Base-by-base conservation (phyloP, 2,888 invertebrate genomes). In the Pelosia muscerda region DNA sequence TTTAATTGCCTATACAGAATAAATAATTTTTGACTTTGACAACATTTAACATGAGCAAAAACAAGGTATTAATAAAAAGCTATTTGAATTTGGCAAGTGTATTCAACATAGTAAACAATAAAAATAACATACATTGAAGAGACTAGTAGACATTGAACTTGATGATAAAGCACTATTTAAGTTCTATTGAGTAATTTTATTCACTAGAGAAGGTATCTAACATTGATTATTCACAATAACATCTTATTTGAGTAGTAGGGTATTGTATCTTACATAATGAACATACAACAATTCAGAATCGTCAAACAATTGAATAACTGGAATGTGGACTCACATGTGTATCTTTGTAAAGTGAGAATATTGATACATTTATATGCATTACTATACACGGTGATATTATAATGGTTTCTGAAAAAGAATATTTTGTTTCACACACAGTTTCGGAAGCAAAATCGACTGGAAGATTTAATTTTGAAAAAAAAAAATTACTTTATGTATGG, bases 91-190 rank as follows among this genome's bases (percentile, higher is more conserved):
- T 49, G 1, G 42, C 22, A 42, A n/a, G 62, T 3, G 25, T 49
- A 49, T 66, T 56, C 56, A 65, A 42, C 56, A 15, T 56, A 31
- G 13, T 56, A 13, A 2, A 28, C 49, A 26, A 38, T 25, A 49
- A 6, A 56, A 62, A 62, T 19, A 66, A 66, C 3, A 49, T 19
- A 34, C 42, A 56, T 28, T 25, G 49, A 56, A 66, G 66, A 62
- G 66, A 62, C 66, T 62, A 66, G 66, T 66, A 15, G 42, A 66
- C 61, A 49, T 28, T 23, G 1, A 60, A 65, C 60, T 34, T 59
- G 23, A 26, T 26, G 54, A 23, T 54, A 54, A 28, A 56, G 55
- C 26, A 53, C 23, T 38, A 26, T 42, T 31, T 42, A 53, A 22
- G 11, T 54, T 23, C 6, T 25, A 55, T 55, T 13, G 13, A 55